These are phyloP conservation scores for Ptyas mucosa DNA, from an alignment of 2,113 vertebrate genomes.

Conservation along the genomic window DNA sequence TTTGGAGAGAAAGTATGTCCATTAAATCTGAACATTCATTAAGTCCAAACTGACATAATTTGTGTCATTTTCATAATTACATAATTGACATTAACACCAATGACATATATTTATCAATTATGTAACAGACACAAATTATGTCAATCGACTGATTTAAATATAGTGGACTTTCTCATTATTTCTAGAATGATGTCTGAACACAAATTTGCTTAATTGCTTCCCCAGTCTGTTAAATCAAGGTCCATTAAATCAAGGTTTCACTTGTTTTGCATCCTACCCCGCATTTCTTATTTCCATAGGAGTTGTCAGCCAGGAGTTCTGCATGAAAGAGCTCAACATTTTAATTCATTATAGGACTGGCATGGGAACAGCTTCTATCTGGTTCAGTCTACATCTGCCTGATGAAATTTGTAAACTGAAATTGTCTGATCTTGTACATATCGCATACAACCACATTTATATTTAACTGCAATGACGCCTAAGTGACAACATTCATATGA, in stretches of 20 bases:
- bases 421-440: background rate
- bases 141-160: background rate
- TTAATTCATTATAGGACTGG: background rate
- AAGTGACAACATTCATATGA: background rate
- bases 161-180: background rate
- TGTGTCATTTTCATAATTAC: background rate
- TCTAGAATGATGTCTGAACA: background rate
- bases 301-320: background rate
- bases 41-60: background rate
- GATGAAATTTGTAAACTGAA: background rate
- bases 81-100: background rate
- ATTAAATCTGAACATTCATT: background rate
- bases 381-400: background rate
- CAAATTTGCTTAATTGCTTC: background rate
- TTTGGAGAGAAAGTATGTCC: background rate
- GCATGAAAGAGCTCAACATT: background rate
- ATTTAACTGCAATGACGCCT: background rate
- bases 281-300: background rate
- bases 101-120: background rate
- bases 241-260: background rate
- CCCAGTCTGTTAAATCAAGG: background rate
- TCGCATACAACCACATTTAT: background rate
- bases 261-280: background rate
- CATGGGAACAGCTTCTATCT: background rate
- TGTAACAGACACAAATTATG: background rate